Conservation (phyloP, 2,113 vertebrate species). For the Lichenostomus cassidix region DNA sequence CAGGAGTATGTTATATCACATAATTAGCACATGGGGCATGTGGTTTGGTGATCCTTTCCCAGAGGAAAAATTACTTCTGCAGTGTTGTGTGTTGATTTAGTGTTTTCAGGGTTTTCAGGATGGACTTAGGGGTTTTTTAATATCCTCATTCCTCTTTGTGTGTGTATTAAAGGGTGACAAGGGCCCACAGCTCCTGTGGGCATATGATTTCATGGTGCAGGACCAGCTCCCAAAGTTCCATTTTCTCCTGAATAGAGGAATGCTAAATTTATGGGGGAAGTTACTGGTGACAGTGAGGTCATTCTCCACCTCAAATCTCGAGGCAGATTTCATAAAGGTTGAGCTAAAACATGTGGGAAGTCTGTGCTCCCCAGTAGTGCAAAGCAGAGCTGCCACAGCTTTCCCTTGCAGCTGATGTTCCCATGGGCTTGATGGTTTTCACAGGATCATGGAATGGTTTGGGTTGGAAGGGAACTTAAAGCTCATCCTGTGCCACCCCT, state of each 20-base stretch:
- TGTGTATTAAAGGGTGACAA: not conserved
- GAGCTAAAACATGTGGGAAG: not conserved
- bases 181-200: not conserved
- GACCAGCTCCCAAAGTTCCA: not conserved
- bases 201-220: not conserved
- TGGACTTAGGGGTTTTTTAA: not conserved
- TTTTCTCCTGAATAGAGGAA: not conserved
- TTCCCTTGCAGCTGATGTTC: not conserved
- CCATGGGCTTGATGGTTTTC: not conserved
- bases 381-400: not conserved
- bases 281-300: not conserved
- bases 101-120: not conserved
- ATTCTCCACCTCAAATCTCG: not conserved
- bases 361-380: not conserved
- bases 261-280: not conserved
- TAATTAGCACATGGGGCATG: not conserved
- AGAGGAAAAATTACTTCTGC: not conserved
- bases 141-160: not conserved
- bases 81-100: not conserved
- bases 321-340: not conserved
- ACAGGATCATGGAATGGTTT: not conserved
- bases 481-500: rapidly evolving
- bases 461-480: rapidly evolving
- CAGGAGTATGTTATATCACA: not conserved
- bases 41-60: not conserved